Conservation (phyloP, 2,113 vertebrate genomes). For the Strix aluco region DNA sequence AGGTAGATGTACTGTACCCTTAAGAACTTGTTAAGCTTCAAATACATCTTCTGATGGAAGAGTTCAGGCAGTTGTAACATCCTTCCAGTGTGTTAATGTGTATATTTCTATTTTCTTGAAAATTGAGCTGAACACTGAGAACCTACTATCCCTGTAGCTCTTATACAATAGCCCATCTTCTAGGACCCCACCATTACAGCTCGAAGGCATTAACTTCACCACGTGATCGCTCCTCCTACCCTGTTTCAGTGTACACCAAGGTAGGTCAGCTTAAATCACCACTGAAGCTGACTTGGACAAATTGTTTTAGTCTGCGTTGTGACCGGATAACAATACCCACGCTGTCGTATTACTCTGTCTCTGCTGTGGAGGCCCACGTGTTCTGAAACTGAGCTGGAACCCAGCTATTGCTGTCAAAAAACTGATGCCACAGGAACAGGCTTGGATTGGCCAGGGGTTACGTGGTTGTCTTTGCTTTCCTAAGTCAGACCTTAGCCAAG, state of each 20-base stretch:
- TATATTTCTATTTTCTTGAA: neutral
- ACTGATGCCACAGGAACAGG: neutral
- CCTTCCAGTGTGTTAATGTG: neutral
- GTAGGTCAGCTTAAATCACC: neutral
- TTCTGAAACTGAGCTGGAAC: neutral
- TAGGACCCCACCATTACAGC: neutral
- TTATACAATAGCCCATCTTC: neutral
- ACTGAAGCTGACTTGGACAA: neutral
- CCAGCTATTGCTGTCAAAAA: neutral
- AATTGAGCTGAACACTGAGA: neutral
- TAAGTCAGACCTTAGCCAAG: neutral
- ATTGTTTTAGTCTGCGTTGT: neutral
- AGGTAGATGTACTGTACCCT: neutral
- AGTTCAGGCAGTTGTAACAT: neutral
- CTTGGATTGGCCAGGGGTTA: neutral
- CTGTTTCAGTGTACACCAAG: neutral
- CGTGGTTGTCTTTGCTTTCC: neutral
- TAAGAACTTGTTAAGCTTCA: neutral
- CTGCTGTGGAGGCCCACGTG: neutral
- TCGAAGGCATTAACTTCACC: neutral
- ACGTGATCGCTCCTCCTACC: neutral
- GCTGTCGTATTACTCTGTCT: fast-evolving
- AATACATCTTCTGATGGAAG: neutral
- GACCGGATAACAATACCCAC: neutral
- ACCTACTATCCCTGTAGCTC: neutral